Conservation (phyloP, 2,888 invertebrate species). For the Aelia acuminata region DNA sequence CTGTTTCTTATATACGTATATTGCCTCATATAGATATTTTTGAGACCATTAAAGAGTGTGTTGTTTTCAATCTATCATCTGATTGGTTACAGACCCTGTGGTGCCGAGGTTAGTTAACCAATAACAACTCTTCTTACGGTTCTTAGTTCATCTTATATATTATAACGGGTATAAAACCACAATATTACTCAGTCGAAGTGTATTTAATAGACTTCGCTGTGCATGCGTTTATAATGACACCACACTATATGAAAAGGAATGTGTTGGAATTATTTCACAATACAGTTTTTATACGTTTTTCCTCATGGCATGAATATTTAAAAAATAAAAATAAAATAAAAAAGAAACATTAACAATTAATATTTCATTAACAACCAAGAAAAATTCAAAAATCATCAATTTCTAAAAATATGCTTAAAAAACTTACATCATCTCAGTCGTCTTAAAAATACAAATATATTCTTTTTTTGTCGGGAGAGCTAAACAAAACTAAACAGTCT, state of each 20-base stretch:
- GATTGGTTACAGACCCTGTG: background rate
- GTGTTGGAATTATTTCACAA: background rate
- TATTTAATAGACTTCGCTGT: background rate
- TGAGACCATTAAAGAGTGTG: background rate
- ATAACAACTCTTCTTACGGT: background rate
- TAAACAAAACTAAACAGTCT: no score
- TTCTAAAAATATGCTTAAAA: no score
- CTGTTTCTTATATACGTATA: no score
- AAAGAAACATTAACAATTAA: no score
- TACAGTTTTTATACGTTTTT: no score
- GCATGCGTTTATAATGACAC: background rate
- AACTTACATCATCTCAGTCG: no score
- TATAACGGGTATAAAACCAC: background rate
- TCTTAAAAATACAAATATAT: no score
- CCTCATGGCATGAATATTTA: no score
- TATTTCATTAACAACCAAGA: no score
- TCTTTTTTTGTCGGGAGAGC: no score
- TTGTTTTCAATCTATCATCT: background rate
- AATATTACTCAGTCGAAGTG: background rate
- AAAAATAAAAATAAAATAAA: no score
- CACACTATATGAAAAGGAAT: background rate
- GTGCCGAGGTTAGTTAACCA: background rate
- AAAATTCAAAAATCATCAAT: no score
- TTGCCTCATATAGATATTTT: background rate
- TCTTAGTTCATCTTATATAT: background rate